Base-by-base conservation (phyloP, 1,140 invertebrate genomes). In the Drosophila equinoxialis region DNA sequence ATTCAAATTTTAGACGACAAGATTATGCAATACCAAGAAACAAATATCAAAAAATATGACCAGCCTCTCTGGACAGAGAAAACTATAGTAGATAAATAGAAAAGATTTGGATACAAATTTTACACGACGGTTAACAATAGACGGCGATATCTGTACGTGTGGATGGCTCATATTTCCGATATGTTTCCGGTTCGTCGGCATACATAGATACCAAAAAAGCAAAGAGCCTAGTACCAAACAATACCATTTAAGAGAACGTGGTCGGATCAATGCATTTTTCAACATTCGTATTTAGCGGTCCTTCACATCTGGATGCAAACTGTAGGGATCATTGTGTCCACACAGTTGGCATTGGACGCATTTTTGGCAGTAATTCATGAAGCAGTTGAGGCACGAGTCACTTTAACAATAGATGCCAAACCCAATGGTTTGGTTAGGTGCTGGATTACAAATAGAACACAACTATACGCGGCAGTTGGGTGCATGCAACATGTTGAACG, bases 381-480 rank as follows among this genome's bases (percentile, higher is more conserved):
- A 80, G 41, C 75, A 76, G 42, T 68, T 71, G 6, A 75, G 79
- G 10, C 80, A 83, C 33, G 81, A 48, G 45, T 8, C 17, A 48
- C 2, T 30, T 30, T 48, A 14, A 20, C 45, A 48, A 48, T 48
- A 83, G 26, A 83, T 58, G 58, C 8, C 82, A 76, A 23, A 83
- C 59, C n/a, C 76, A 72, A 33, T 83, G 33, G 80, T 74, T 11
- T 0, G 30, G 30, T 30, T 30, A 6, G 80, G 80, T 0, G 80
- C 80, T 1, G 78, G 51, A 10, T 6, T 72, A 60, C 57, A 83
- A 80, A 59, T 83, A 83, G 54, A 83, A 83, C 23, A 82, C 75
- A 37, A 10, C 30, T 30, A 30, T 30, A 30, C 30, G 30, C 30
- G 30, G 5, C 30, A 30, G 5, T 30, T 6, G 30, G 30, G 30